Base-by-base conservation (phyloP, 2,113 vertebrate species). In the Antechinus flavipes region DNA sequence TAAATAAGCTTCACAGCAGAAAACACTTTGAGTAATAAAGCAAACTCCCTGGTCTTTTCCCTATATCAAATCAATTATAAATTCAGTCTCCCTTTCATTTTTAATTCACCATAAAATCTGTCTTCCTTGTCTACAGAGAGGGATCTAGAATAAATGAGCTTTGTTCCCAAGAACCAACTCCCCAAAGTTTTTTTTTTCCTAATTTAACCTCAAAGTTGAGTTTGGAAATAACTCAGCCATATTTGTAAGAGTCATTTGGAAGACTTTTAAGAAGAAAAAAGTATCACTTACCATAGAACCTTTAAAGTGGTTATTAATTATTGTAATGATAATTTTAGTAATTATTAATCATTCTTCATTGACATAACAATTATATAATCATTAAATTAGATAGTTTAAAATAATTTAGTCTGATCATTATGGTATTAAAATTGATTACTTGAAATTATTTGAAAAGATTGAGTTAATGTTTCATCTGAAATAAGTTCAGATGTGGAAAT, bases 41-140 rank as follows among this genome's bases (percentile, higher is more conserved):
- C 47, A 84, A 56, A 16, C 8, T 27, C 53, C 26, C 2, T 2
- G 2, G 55, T 35, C 23, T 95, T 68, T 91, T 90, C 8, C 24
- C 90, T 50, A 47, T 16, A 94, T 90, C 46, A 91, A 91, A 93
- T 93, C 91, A 95, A 96, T 54, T 91, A 91, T 93, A 94, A 93
- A 93, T 92, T 23, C 94, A 50, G 11, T 49, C 0, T 8, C n/a
- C 61, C 9, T 93, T 94, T 93, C 42, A 91, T 91, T 97, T 96
- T n/a, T 68, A 90, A 95, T 93, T 94, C 26, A 84, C 56, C 16
- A 90, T 42, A 93, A 96, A 95, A 68, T 26, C 46, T 90, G 11
- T 91, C 23, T 95, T 11, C 14, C 76, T 49, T 91, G 54, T 58
- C 25, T 93, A 76, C 7, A 95, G 89, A 91, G 54, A 91, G 19